Evolutionary conservation across 2,797 vertebrate genomes (phyloP).

Genomic region (Halcyon smyrnensis): DNA sequence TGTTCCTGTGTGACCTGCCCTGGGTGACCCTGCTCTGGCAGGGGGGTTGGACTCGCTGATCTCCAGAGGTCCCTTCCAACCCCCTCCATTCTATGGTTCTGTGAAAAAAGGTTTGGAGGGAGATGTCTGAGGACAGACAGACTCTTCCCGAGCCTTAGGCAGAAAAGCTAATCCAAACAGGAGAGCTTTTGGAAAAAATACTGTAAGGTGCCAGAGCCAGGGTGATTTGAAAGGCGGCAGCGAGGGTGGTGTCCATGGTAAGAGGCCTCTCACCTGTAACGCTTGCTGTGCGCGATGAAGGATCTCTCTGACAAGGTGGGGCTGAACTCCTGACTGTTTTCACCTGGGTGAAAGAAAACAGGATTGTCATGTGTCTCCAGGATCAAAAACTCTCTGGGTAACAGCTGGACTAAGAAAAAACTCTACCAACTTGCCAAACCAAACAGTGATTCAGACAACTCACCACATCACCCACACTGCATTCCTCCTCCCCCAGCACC

Average conservation of each 20-base stretch:
- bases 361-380: background rate
- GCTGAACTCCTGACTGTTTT: constrained; percentile 85
- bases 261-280: constrained; percentile 79
- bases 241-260: background rate
- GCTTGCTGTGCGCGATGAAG: constrained; percentile 81
- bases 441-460: background rate
- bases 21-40: too few relatives aligned
- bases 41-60: too few relatives aligned
- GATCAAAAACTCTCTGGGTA: background rate
- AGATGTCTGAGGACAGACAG: background rate
- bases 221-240: background rate
- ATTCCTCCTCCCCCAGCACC: background rate
- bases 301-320: constrained; percentile 81
- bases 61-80: too few relatives aligned
- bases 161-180: background rate
- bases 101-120: background rate
- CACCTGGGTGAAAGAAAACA: constrained; percentile 72
- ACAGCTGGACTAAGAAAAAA: background rate
- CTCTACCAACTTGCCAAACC: background rate
- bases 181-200: background rate
- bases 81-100: too few relatives aligned
- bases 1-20: too few relatives aligned
- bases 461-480: background rate
- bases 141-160: background rate
- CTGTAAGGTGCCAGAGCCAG: background rate